A percentile compares a stretch with the other conserved stretches of the same genome.
Conservation (phyloP, 1,140 invertebrate species). For the Drosophila grimshawi region DNA sequence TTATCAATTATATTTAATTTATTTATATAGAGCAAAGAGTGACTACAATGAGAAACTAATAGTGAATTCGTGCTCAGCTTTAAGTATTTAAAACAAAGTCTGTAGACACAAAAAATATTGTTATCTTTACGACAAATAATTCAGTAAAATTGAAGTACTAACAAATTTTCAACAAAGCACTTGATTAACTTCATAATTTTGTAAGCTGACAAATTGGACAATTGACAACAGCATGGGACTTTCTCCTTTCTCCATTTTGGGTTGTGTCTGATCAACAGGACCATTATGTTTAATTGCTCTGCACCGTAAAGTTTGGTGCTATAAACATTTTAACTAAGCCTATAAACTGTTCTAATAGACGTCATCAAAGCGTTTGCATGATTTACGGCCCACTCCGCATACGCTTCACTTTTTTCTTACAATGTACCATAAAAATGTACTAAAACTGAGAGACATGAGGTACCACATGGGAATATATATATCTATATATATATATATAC, state of each 20-base stretch:
- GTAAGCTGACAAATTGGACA: constrained; percentile 15
- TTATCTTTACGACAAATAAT: too few species aligned
- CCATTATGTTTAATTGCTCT: constrained; percentile 68
- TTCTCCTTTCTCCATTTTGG: background rate
- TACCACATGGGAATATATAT: constrained; percentile 42
- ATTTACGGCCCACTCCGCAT: constrained; percentile 50
- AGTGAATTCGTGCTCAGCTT: background rate
- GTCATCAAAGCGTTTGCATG: constrained; percentile 73
- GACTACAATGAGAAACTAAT: too few species aligned
- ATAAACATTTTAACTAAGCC: constrained; percentile 76
- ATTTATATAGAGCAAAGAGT: background rate
- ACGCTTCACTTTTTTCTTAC: constrained; percentile 23
- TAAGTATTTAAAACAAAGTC: too few species aligned
- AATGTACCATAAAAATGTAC: constrained; percentile 67
- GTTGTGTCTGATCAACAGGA: constrained; percentile 22
- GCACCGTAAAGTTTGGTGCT: constrained; percentile 66
- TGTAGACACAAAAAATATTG: too few species aligned
- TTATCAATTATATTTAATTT: background rate
- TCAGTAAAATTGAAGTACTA: too few species aligned
- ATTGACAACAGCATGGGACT: background rate
- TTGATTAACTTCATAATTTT: constrained; percentile 14
- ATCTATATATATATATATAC: background rate
- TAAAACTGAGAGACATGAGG: constrained; percentile 48
- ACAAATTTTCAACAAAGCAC: too few species aligned
- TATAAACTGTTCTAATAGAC: constrained; percentile 74